phyloP scores from a whole-genome alignment of 1,140 invertebrate genomes.

The Philopotamus ludificatus region DNA sequence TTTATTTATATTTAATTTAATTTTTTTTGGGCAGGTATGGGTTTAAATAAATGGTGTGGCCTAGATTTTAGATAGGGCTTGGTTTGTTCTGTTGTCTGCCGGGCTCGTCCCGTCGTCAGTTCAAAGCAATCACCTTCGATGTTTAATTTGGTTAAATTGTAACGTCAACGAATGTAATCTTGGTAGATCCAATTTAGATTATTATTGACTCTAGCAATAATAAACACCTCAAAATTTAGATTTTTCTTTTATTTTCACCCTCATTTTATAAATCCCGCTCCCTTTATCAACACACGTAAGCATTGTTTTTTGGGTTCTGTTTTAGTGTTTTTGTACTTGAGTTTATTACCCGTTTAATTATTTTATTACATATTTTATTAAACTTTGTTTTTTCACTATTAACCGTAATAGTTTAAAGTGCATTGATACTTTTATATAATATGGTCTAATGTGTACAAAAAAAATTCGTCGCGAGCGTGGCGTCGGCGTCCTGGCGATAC shows the following conservation, averaged over 20 bases:
- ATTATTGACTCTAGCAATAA: slow-evolving; percentile 59
- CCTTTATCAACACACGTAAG: no score
- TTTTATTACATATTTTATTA: no score
- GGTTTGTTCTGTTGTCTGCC: slow-evolving; percentile 35
- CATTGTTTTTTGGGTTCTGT: no score
- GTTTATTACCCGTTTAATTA: no score
- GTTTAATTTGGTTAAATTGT: slow-evolving; percentile 44
- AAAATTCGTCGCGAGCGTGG: no score
- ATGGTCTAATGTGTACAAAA: no score
- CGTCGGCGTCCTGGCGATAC: no score
- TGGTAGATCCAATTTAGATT: slow-evolving; percentile 57
- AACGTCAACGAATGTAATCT: slow-evolving; percentile 60
- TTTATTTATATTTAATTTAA: slow-evolving; percentile 41
- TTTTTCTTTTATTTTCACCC: slow-evolving; percentile 45
- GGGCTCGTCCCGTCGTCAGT: slow-evolving; percentile 20
- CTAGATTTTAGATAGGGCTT: slow-evolving; percentile 55
- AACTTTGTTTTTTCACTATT: no score
- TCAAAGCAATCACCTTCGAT: slow-evolving; percentile 39
- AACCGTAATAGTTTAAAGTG: no score
- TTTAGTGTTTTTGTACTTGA: no score
- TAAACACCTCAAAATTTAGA: slow-evolving; percentile 54
- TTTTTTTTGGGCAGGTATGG: slow-evolving; percentile 56
- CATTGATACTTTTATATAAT: no score
- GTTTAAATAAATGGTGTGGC: slow-evolving; percentile 57
- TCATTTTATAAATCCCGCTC: slow-evolving; percentile 4